Evolutionary conservation across 2,797 vertebrate genomes (phyloP).

Genomic region (Tokudaia tokunoshimensis): DNA sequence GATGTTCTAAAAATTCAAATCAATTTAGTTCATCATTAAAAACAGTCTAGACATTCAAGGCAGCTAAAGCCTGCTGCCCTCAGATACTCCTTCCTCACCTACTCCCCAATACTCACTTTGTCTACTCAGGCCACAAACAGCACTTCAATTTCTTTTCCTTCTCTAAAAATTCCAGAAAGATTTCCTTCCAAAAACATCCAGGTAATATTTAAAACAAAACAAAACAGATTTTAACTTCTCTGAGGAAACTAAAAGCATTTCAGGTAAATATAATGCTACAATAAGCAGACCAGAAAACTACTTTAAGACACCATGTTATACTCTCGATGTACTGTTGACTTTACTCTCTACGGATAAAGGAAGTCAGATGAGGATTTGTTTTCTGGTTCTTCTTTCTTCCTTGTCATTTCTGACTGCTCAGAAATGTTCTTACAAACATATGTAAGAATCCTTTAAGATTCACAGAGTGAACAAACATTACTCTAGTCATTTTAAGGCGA

Average conservation of each 20-base stretch:
- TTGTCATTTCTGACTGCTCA: not conserved
- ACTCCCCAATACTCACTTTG: not conserved
- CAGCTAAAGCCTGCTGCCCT: not conserved
- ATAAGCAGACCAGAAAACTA: not conserved
- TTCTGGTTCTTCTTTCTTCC: slow-evolving; percentile 8
- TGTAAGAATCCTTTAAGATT: not conserved
- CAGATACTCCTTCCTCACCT: not conserved
- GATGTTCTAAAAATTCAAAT: slow-evolving; percentile 39
- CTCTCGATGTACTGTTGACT: not conserved
- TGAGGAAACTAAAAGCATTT: slow-evolving; percentile 21
- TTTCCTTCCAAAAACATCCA: not conserved
- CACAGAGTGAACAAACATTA: not conserved
- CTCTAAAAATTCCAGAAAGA: not conserved
- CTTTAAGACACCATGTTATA: not conserved
- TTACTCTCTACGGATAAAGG: not conserved
- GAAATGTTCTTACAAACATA: slow-evolving; percentile 23
- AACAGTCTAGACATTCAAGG: not conserved
- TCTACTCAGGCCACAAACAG: not conserved
- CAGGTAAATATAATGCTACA: slow-evolving; percentile 2
- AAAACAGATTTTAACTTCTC: slow-evolving; percentile 16
- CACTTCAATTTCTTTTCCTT: not conserved
- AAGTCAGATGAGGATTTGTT: not conserved
- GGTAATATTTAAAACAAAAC: slow-evolving; percentile 5
- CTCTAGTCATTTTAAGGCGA: not conserved
- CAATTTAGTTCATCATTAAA: slow-evolving; percentile 24